phyloP scores from a whole-genome alignment of 2,113 vertebrate species.

The Chunga burmeisteri region DNA sequence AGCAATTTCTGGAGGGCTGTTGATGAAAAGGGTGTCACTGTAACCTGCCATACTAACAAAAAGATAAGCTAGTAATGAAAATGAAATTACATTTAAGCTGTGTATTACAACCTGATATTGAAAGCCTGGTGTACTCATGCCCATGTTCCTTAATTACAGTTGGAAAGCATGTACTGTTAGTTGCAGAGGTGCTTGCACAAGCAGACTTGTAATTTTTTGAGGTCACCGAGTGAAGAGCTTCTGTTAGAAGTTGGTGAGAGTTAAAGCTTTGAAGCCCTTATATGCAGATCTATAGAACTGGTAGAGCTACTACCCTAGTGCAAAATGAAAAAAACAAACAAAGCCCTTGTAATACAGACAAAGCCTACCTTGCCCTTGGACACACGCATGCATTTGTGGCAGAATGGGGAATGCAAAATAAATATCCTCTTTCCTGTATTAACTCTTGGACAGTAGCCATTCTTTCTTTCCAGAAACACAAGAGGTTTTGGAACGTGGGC shows the following conservation, averaged over 20 bases:
- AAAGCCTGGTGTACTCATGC: background rate
- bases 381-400: accelerated
- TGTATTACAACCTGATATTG: background rate
- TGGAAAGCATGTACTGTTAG: background rate
- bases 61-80: background rate
- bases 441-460: background rate
- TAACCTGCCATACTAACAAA: background rate
- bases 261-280: background rate
- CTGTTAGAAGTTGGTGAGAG: background rate
- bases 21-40: background rate
- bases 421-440: background rate
- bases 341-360: background rate
- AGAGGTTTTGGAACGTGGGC: background rate
- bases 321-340: background rate
- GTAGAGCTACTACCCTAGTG: background rate
- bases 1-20: background rate
- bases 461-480: background rate
- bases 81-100: background rate
- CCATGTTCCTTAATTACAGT: background rate
- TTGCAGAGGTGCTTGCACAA: background rate
- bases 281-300: background rate
- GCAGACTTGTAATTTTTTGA: background rate
- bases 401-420: background rate
- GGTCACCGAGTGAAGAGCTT: background rate
- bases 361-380: background rate